Conservation (phyloP, 2,113 vertebrate genomes). For the Crotalus tigris region DNA sequence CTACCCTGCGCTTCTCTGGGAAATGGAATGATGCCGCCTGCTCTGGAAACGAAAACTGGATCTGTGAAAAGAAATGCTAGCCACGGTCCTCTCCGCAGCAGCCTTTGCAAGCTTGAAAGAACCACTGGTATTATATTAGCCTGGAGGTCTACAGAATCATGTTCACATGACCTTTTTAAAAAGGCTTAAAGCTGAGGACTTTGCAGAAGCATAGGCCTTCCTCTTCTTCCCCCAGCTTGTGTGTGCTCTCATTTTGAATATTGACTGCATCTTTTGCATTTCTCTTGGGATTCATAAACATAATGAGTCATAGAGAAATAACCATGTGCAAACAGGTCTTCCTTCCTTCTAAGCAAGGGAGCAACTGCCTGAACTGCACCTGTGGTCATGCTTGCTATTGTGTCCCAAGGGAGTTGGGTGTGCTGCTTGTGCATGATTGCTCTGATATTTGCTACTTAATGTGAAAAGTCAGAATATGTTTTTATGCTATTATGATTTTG, state of each 20-base stretch:
- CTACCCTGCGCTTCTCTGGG: not conserved
- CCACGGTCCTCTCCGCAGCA: not conserved
- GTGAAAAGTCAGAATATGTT: not conserved
- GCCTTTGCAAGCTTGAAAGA: not conserved
- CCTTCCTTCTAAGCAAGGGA: not conserved
- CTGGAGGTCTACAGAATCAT: not conserved
- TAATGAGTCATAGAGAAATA: not conserved
- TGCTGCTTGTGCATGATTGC: not conserved
- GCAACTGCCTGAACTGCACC: not conserved
- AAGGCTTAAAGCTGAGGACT: not conserved
- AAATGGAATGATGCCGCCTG: not conserved
- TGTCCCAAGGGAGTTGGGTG: not conserved
- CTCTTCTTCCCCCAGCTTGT: not conserved
- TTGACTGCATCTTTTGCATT: not conserved
- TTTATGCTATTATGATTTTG: not conserved
- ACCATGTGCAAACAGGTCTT: not conserved
- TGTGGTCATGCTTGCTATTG: not conserved
- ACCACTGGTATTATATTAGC: not conserved
- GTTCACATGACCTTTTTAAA: not conserved
- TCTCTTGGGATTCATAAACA: not conserved
- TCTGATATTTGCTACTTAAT: not conserved
- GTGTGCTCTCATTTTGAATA: not conserved
- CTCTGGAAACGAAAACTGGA: not conserved
- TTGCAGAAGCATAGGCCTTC: not conserved
- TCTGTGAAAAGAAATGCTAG: slow-evolving; percentile 5